Evolutionary conservation across 2,888 invertebrate species (phyloP), one percentile per base, ranked within the genome.

Genomic region (Amblyjoppa proteus): DNA sequence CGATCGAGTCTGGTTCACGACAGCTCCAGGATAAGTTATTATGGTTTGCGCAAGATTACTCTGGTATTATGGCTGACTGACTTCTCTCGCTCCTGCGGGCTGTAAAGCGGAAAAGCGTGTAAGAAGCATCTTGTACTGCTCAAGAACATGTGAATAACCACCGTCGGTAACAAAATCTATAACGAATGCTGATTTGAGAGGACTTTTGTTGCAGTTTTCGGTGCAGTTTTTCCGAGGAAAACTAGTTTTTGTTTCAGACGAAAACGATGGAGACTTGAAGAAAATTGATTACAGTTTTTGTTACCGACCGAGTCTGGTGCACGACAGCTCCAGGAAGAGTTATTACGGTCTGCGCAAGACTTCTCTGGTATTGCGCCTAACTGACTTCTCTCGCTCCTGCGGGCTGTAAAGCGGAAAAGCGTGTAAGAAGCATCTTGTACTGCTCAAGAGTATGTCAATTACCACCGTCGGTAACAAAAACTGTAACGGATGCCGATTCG

Each of bases 11-110:
- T 31, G 45, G 69, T 76, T 53, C 70, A 53, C 68, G 41, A 25
- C 2, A 69, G 77, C 68, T 70, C 73, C 79, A 75, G 76, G 87
- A 87, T 2, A 3, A 3, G 28, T 3, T 87, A 87, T 84, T 80
- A 74, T 38, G 73, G 69, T 83, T 31, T 68, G 78, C 69, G 84
- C 84, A 87, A 86, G 87, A 87, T 88, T 89, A 87, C 85, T 80
- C 28, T 28, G 25, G 58, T 58, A 58, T 58, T 28, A 28, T 25
- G 11, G 2, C 11, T 28, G 7, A 13, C 51, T 28, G 25, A 58
- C 28, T 53, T 66, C 45, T 77, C 77, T 70, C 58, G 70, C 76
- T 70, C 71, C 84, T 76, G 61, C 76, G 75, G 25, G 20, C n/a
- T 51, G 64, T 74, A 77, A 64, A 79, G 64, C 81, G 77, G 81